These are phyloP conservation scores for Asobara japonica DNA, from an alignment of 1,140 invertebrate genomes.

Conservation along the genomic window DNA sequence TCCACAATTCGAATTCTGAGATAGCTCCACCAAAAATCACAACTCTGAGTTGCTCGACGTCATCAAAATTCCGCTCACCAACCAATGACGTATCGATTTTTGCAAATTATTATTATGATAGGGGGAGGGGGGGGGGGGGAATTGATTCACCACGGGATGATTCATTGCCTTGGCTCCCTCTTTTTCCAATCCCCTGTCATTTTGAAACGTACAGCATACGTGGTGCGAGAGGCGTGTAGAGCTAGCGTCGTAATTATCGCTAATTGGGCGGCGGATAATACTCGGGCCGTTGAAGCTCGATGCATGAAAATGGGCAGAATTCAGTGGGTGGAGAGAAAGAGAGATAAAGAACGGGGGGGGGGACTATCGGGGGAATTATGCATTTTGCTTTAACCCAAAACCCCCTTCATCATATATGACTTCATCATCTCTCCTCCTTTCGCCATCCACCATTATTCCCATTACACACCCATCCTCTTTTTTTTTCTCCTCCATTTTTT, in stretches of 20 bases:
- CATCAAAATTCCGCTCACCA: background rate
- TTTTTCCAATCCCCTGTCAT: background rate
- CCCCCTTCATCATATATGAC: background rate
- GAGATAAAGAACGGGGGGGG: background rate
- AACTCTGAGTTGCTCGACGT: background rate
- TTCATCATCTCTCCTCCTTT: background rate
- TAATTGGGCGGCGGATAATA: slow-evolving; percentile 30
- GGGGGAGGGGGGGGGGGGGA: too few species aligned
- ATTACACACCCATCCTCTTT: background rate
- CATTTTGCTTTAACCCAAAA: background rate
- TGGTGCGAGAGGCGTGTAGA: background rate
- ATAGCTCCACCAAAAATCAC: too few species aligned
- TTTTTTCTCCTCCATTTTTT: slow-evolving; percentile 18
- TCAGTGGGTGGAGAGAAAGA: background rate
- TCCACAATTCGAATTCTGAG: too few species aligned
- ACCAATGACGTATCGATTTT: background rate
- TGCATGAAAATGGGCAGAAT: slow-evolving; percentile 18
- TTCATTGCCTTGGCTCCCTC: background rate
- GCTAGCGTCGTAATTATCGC: slow-evolving; percentile 26
- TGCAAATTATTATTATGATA: background rate
- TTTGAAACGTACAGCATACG: background rate
- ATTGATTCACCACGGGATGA: background rate
- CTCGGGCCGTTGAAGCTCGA: background rate
- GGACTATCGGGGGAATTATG: slow-evolving; percentile 4
- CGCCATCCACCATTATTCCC: background rate